Conservation (phyloP, 2,888 invertebrate genomes). For the Allolobophora icterica region DNA sequence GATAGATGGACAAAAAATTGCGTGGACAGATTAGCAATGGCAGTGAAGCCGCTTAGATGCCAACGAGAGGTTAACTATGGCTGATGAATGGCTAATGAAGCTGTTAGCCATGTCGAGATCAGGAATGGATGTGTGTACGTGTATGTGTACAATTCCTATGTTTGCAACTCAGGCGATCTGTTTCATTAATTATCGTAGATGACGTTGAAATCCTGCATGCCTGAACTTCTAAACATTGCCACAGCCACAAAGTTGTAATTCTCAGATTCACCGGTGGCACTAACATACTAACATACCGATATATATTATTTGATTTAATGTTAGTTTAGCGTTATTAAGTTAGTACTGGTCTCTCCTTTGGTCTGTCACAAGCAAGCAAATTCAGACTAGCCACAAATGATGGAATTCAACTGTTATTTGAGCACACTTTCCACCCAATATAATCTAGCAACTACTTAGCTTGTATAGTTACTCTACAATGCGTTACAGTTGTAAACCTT, state of each 20-base stretch:
- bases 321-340: background rate
- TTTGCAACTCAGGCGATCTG: background rate
- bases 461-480: background rate
- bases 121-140: background rate
- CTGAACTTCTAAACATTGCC: background rate
- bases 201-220: background rate
- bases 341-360: background rate
- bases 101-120: conserved; percentile 17
- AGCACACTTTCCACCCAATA: background rate
- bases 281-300: background rate
- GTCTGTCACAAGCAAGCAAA: background rate
- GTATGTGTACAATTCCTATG: background rate
- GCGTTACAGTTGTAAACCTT: background rate
- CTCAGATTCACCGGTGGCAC: background rate
- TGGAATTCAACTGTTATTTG: background rate
- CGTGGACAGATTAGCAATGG: background rate
- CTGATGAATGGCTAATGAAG: background rate
- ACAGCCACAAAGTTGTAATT: background rate
- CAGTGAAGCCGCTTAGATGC: conserved; percentile 2
- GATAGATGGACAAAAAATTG: background rate
- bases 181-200: background rate
- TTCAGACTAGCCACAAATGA: background rate
- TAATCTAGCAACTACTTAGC: background rate
- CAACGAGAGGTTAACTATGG: conserved; percentile 17
- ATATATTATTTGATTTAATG: background rate